Evolutionary conservation across 2,113 vertebrate species (phyloP).

Genomic region (Onychostoma macrolepis): DNA sequence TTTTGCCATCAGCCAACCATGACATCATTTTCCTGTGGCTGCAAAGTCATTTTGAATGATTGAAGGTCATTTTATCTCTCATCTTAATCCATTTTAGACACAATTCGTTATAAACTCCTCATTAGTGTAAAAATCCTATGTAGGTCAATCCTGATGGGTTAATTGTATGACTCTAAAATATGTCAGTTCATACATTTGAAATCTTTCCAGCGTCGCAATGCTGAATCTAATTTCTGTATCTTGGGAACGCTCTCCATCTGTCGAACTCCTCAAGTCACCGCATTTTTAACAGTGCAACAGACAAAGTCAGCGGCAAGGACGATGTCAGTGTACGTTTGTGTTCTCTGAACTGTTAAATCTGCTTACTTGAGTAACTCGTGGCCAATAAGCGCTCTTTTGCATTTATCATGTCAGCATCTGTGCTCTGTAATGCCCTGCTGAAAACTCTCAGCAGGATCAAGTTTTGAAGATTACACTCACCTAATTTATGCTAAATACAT

Average conservation of each 20-base stretch:
- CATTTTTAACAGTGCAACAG: slow-evolving; percentile 42
- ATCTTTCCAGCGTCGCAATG: slow-evolving; percentile 23
- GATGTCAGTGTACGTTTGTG: slow-evolving; percentile 19
- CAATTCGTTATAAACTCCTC: not conserved
- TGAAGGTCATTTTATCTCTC: not conserved
- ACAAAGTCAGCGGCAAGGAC: slow-evolving; percentile 49
- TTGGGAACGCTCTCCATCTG: slow-evolving; percentile 48
- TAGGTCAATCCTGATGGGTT: not conserved
- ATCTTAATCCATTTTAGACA: not conserved
- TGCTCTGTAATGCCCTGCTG: not conserved
- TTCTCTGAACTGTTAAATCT: slow-evolving; percentile 29
- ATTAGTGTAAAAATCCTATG: not conserved
- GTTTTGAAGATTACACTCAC: slow-evolving; percentile 2
- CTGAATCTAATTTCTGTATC: slow-evolving; percentile 38
- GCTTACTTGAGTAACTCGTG: slow-evolving; percentile 34
- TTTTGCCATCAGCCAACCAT: not conserved
- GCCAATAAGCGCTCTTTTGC: slow-evolving; percentile 26
- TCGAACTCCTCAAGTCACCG: slow-evolving; percentile 48
- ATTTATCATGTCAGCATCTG: slow-evolving; percentile 37
- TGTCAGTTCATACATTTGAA: not conserved
- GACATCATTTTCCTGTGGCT: not conserved
- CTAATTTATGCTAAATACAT: slow-evolving; percentile 43
- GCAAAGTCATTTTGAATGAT: not conserved
- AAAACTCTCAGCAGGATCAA: slow-evolving; percentile 15
- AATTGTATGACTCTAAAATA: not conserved